A percentile compares a stretch with the other conserved stretches of the same genome.
Evolutionary conservation across 2,797 vertebrate species (phyloP).

Genomic region (Danionella dracula): DNA sequence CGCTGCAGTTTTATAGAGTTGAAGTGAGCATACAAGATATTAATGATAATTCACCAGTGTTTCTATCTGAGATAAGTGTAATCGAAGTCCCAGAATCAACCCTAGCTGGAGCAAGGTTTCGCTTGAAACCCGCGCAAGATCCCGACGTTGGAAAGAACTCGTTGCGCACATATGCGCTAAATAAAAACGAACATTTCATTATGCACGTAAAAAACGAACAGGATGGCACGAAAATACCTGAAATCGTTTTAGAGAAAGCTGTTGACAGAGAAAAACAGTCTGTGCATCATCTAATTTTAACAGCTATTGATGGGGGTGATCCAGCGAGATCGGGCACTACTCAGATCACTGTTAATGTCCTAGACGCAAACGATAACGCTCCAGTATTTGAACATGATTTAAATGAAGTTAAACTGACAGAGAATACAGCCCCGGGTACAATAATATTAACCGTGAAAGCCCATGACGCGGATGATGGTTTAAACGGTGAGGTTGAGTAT

Average conservation of each 20-base stretch:
- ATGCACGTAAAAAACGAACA: slow-evolving; percentile 65
- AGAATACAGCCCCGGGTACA: slow-evolving; percentile 73
- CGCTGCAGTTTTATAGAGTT: slow-evolving; percentile 68
- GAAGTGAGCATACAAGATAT: slow-evolving; percentile 75
- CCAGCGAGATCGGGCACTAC: slow-evolving; percentile 14
- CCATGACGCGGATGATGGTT: slow-evolving; percentile 69
- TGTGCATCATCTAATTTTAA: slow-evolving; percentile 64
- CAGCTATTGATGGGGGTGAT: slow-evolving; percentile 68
- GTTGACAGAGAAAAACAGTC: slow-evolving; percentile 71
- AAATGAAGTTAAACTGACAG: slow-evolving; percentile 75
- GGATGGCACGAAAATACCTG: slow-evolving; percentile 36
- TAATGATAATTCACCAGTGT: slow-evolving; percentile 76
- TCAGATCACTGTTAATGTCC: slow-evolving; percentile 1
- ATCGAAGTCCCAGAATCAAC: slow-evolving; percentile 61
- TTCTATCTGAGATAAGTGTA: slow-evolving; percentile 35
- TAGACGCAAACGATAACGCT: slow-evolving; percentile 64
- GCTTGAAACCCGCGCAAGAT: slow-evolving; percentile 69
- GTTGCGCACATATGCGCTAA: slow-evolving; percentile 65
- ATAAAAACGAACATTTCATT: slow-evolving; percentile 62
- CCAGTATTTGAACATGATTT: slow-evolving; percentile 68
- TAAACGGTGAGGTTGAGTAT: slow-evolving; percentile 57
- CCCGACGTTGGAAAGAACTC: slow-evolving; percentile 70
- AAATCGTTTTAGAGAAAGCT: slow-evolving; percentile 69
- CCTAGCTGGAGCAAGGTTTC: slow-evolving; percentile 59
- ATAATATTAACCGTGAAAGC: slow-evolving; percentile 76